phyloP scores from a whole-genome alignment of 2,888 invertebrate genomes.

The Drosophila barbarae region DNA sequence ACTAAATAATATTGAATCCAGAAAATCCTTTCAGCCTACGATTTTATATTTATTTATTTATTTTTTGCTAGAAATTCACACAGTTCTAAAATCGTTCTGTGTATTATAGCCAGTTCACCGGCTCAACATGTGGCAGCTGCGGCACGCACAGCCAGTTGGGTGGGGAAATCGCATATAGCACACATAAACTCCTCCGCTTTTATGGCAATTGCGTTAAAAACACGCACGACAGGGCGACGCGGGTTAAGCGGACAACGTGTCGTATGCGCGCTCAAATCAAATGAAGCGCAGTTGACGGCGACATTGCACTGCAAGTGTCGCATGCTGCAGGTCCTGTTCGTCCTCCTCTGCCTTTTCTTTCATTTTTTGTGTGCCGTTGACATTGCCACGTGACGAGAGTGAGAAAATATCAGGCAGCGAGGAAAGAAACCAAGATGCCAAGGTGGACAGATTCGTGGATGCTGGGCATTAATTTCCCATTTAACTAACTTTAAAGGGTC shows the following conservation, averaged over 20 bases:
- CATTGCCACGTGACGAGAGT: constrained; percentile 42
- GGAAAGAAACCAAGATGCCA: constrained; percentile 11
- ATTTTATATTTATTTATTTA: not conserved
- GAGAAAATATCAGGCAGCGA: constrained; percentile 1
- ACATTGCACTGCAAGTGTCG: constrained; percentile 24
- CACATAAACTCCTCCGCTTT: constrained; percentile 28
- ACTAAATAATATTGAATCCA: not conserved
- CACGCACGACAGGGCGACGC: constrained; percentile 13
- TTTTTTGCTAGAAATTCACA: not conserved
- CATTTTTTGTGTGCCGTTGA: constrained; percentile 35
- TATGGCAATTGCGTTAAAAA: constrained; percentile 56
- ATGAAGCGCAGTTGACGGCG: constrained; percentile 46
- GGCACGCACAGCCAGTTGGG: constrained; percentile 19
- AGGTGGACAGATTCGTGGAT: constrained; percentile 25
- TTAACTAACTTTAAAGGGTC: constrained; percentile 13
- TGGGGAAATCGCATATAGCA: constrained; percentile 9
- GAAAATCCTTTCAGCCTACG: too few species aligned
- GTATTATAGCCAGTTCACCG: constrained; percentile 1
- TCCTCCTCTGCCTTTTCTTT: not conserved
- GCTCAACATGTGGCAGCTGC: constrained; percentile 45
- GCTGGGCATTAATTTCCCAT: constrained; percentile 41
- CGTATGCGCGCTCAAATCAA: constrained; percentile 57
- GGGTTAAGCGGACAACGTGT: constrained; percentile 40
- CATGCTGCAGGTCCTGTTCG: constrained; percentile 7
- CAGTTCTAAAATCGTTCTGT: not conserved